These are phyloP conservation scores for Mechanitis mazaeus DNA, from an alignment of 2,888 invertebrate species.

Conservation along the genomic window DNA sequence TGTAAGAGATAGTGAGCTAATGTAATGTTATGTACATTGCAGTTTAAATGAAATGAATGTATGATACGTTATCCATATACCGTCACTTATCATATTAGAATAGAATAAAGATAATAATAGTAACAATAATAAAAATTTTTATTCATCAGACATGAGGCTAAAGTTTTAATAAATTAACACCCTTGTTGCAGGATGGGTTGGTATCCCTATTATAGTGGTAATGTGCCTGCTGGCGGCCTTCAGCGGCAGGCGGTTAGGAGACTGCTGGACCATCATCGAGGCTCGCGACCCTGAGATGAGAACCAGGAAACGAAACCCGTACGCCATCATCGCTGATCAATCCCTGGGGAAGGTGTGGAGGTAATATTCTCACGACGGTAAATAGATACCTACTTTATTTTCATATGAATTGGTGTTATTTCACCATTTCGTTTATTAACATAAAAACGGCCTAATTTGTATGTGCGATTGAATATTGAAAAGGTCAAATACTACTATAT, in stretches of 20 bases:
- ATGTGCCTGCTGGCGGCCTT: conserved; percentile 79
- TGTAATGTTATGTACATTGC: no score
- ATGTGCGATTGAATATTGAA: conserved; percentile 8
- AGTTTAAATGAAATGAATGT: no score
- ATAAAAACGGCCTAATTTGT: not conserved
- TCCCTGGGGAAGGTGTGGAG: conserved; percentile 78
- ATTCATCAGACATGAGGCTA: no score
- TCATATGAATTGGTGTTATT: not conserved
- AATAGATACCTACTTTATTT: not conserved
- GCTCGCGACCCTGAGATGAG: conserved; percentile 79
- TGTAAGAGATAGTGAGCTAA: no score
- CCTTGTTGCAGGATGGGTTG: conserved; percentile 78
- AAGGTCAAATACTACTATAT: conserved; percentile 10
- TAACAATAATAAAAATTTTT: no score
- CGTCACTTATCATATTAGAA: no score
- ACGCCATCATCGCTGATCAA: conserved; percentile 80
- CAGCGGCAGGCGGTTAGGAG: conserved; percentile 80
- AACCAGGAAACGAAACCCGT: conserved; percentile 79
- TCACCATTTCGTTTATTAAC: not conserved
- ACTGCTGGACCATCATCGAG: conserved; percentile 83
- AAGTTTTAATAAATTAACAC: not conserved
- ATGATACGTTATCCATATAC: no score
- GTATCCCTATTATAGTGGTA: conserved; percentile 76
- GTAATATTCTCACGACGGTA: conserved; percentile 41
- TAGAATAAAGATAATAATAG: no score